Conservation (phyloP, 2,888 invertebrate species). For the Prostheceraeus crozeri region DNA sequence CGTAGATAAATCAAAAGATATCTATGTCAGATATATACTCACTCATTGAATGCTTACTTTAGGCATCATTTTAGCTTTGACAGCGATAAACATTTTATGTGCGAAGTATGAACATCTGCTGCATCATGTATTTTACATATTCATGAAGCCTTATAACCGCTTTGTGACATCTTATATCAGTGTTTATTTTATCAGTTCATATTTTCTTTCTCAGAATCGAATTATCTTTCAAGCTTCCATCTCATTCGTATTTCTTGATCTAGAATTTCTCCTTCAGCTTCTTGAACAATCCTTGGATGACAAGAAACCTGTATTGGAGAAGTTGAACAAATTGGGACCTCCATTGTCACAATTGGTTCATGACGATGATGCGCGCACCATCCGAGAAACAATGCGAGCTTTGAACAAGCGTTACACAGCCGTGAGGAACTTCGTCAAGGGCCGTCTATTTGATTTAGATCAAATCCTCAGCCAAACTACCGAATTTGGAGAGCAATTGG, state of each 20-base stretch:
- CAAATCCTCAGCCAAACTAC: constrained; percentile 31
- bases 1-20: no score
- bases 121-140: no score
- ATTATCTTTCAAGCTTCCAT: neutral
- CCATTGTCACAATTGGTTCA: constrained; percentile 68
- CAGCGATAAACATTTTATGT: no score
- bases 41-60: no score
- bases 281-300: constrained; percentile 26
- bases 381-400: constrained; percentile 25
- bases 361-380: constrained; percentile 20
- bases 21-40: no score
- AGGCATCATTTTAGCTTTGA: no score
- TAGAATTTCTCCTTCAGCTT: constrained; percentile 9
- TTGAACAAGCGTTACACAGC: constrained; percentile 30
- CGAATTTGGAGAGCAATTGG: constrained; percentile 30
- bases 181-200: neutral
- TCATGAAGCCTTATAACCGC: no score
- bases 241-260: neutral
- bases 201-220: neutral
- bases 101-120: no score
- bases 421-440: constrained; percentile 26
- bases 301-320: constrained; percentile 69
- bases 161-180: neutral
- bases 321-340: constrained; percentile 87
- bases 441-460: constrained; percentile 32